phyloP scores from a whole-genome alignment of 2,113 vertebrate species.

The Anguilla rostrata region DNA sequence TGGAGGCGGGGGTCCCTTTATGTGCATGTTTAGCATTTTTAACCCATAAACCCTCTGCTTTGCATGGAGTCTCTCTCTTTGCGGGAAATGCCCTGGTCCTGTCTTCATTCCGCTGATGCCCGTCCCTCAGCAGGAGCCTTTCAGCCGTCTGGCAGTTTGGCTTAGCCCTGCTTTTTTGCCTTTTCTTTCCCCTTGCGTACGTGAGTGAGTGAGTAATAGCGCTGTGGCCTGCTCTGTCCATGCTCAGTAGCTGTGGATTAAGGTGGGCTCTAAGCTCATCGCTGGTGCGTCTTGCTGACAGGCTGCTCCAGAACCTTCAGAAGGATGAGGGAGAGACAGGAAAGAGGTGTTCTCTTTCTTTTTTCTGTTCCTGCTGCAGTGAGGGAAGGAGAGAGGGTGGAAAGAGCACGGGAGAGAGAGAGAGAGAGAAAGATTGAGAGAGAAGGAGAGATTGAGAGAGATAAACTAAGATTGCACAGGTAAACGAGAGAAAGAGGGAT shows the following conservation, averaged over 20 bases:
- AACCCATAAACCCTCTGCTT: neutral
- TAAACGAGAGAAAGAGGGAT: neutral
- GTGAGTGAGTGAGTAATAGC: neutral
- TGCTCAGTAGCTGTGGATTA: neutral
- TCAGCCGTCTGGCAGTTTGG: neutral
- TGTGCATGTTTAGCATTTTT: neutral
- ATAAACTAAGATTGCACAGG: too few species aligned
- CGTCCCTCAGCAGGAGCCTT: neutral
- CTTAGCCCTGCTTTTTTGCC: too few species aligned
- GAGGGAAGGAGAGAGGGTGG: too few species aligned
- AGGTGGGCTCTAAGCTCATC: conserved; percentile 6
- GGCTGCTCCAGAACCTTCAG: conserved; percentile 41
- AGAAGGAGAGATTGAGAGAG: too few species aligned
- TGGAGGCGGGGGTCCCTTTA: neutral
- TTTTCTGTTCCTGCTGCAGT: neutral
- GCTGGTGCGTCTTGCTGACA: conserved; percentile 32
- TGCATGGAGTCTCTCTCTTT: conserved; percentile 56
- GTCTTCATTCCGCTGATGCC: conserved; percentile 55
- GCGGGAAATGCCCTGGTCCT: conserved; percentile 57
- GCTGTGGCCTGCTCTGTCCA: neutral
- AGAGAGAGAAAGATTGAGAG: too few species aligned
- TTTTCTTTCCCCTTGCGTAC: too few species aligned
- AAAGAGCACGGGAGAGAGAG: too few species aligned
- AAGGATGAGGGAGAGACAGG: conserved; percentile 39
- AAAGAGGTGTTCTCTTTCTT: conserved; percentile 55